These are phyloP conservation scores for Mormyrus hasselquistii DNA, from an alignment of 2,797 vertebrate species.

Conservation along the genomic window DNA sequence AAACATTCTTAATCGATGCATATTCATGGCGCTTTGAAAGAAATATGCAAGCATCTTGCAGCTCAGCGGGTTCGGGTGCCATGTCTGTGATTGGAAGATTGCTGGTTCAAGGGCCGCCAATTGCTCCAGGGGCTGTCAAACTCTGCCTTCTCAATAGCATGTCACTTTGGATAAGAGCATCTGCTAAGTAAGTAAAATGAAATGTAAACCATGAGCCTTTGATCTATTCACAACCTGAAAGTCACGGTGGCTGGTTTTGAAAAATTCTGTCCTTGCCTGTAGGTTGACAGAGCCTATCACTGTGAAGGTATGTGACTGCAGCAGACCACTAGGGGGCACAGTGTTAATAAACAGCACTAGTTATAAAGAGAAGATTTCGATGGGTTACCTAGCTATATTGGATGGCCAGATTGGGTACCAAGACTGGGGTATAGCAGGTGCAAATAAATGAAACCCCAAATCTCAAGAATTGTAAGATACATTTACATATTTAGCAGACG, in stretches of 20 bases:
- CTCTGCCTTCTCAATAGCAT: background rate
- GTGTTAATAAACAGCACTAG: background rate
- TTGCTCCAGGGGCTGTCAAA: background rate
- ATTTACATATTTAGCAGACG: background rate
- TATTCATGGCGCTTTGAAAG: background rate
- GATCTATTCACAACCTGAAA: background rate
- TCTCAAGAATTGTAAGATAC: background rate
- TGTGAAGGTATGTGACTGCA: background rate
- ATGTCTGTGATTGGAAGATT: background rate
- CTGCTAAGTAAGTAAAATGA: background rate
- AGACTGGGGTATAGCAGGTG: background rate
- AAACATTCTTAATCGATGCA: background rate
- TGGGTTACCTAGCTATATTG: background rate
- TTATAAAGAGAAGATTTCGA: background rate
- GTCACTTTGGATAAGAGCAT: background rate
- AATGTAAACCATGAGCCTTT: background rate
- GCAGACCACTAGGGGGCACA: background rate
- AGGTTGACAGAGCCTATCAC: background rate
- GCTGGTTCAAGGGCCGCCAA: background rate
- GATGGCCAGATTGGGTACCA: background rate
- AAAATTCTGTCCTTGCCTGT: background rate
- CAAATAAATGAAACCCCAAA: background rate
- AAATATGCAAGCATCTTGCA: background rate
- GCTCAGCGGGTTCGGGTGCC: background rate
- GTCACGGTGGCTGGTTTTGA: background rate